A percentile compares a stretch with the other conserved stretches of the same genome.
These are phyloP conservation scores for Heliconius congener DNA, from an alignment of 1,140 invertebrate species.

Conservation along the genomic window DNA sequence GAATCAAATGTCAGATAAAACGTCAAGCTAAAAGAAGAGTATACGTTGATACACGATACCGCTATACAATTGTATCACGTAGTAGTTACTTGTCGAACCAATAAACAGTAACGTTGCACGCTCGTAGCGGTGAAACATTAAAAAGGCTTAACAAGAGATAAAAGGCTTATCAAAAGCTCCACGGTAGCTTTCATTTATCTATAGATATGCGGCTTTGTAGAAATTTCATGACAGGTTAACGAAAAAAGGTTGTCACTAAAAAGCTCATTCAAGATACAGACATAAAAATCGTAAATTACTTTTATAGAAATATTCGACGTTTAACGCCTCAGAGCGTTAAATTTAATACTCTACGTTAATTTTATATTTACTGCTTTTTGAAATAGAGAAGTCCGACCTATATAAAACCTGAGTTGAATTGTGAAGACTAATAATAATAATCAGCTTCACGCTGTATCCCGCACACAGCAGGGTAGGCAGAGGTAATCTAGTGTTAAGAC, in stretches of 20 bases:
- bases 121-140: conserved; percentile 10
- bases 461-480: too few species aligned
- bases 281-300: not conserved
- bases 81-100: not conserved
- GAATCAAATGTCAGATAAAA: too few species aligned
- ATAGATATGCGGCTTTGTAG: conserved; percentile 6
- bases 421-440: too few species aligned
- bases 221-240: not conserved
- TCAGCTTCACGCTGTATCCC: too few species aligned
- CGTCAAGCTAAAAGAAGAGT: not conserved
- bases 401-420: too few species aligned
- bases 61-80: not conserved
- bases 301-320: not conserved
- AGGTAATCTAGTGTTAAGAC: too few species aligned
- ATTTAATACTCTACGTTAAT: not conserved
- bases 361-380: not conserved
- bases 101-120: not conserved
- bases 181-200: conserved; percentile 33
- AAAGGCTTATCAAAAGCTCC: conserved; percentile 50
- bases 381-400: not conserved
- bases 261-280: not conserved
- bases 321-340: not conserved
- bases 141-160: conserved; percentile 51
- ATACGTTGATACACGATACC: not conserved
- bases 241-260: not conserved